Conservation (phyloP, 2,888 invertebrate species). For the Drepana falcataria region DNA sequence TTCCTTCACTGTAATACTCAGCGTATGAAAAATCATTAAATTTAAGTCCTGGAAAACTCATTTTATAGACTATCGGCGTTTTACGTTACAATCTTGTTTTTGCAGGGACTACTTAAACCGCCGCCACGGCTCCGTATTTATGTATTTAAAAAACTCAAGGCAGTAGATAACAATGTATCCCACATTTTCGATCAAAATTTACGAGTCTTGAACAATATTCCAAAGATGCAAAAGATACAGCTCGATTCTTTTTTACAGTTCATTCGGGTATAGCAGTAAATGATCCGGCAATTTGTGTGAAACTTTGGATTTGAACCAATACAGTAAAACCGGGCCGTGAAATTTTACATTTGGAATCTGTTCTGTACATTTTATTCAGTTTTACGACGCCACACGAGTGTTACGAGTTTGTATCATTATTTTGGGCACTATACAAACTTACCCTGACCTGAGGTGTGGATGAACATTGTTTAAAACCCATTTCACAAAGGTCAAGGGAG, state of each 20-base stretch:
- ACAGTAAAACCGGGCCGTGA: conserved; percentile 7
- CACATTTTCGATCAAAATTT: not conserved
- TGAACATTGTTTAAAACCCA: not conserved
- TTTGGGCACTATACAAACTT: not conserved
- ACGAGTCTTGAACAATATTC: not conserved
- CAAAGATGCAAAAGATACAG: conserved; percentile 2
- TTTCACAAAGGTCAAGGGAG: not conserved
- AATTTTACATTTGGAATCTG: conserved; percentile 1
- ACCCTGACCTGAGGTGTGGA: not conserved
- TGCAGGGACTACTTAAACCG: no score
- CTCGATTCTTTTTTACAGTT: conserved; percentile 7
- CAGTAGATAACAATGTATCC: not conserved
- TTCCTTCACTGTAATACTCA: no score
- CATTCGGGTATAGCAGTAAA: conserved; percentile 10
- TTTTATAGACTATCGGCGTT: no score
- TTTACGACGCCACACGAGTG: not conserved
- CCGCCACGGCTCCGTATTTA: no score
- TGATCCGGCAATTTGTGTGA: conserved; percentile 13
- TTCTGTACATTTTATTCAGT: not conserved
- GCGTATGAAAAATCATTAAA: no score
- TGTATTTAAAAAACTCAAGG: no score
- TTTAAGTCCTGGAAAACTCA: no score
- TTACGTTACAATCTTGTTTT: no score
- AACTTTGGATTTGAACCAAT: conserved; percentile 9
- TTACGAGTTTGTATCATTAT: not conserved